phyloP scores from a whole-genome alignment of 1,140 invertebrate species.

The Cherax quadricarinatus region DNA sequence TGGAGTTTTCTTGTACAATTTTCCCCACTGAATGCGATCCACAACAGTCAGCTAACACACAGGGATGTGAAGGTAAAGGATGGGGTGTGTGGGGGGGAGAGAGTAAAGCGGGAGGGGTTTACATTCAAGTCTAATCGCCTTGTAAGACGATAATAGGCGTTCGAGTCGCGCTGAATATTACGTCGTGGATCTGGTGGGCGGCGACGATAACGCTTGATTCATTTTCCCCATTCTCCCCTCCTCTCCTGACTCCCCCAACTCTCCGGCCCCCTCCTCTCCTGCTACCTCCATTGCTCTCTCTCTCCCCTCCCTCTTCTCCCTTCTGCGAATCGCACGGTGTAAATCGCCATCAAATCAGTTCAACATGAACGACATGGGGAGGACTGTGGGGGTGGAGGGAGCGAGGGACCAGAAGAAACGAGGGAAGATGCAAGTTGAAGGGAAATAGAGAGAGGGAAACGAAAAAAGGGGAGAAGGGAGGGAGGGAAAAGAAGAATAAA shows the following conservation, averaged over 20 bases:
- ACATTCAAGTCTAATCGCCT: neutral
- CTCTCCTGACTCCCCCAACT: too few species aligned
- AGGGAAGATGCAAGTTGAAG: neutral
- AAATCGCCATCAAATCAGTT: neutral
- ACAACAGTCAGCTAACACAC: too few species aligned
- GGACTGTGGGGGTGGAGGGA: neutral
- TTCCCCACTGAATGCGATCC: too few species aligned
- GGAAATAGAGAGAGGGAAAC: neutral
- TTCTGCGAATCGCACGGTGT: neutral
- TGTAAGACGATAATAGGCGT: constrained; percentile 2
- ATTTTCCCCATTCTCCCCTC: neutral
- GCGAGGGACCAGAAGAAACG: too few species aligned
- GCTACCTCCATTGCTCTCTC: too few species aligned
- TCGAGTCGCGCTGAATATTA: neutral
- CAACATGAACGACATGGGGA: neutral
- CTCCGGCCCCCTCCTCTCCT: too few species aligned
- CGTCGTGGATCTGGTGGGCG: neutral
- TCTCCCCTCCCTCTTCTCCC: neutral
- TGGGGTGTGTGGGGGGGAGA: too few species aligned
- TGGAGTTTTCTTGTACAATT: too few species aligned
- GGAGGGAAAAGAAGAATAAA: neutral
- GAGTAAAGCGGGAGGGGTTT: too few species aligned
- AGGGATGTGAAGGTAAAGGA: too few species aligned
- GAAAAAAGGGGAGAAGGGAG: neutral
- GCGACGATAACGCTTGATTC: neutral